These are phyloP conservation scores for Himalopsyche phryganea DNA, from an alignment of 1,140 invertebrate species.

Conservation along the genomic window DNA sequence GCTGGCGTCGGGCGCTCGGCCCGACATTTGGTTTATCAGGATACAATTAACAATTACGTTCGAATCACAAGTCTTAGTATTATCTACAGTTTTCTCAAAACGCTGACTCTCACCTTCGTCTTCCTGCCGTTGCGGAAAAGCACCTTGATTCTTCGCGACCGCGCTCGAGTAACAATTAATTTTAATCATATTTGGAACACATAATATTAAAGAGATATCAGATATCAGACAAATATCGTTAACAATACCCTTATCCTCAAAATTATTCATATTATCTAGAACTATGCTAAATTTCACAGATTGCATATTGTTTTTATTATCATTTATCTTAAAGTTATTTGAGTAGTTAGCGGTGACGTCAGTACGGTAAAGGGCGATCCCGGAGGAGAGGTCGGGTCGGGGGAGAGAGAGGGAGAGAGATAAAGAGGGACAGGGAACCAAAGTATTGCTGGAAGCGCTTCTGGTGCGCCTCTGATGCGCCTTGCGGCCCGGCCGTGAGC, in stretches of 20 bases:
- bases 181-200: constrained; percentile 56
- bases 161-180: constrained; percentile 53
- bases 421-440: constrained; percentile 15
- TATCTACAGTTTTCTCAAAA: constrained; percentile 55
- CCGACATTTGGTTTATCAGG: constrained; percentile 58
- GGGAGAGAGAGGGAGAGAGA: constrained; percentile 17
- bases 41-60: constrained; percentile 54
- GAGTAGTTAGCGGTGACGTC: constrained; percentile 53
- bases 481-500: constrained; percentile 48
- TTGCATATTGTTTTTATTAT: constrained; percentile 62
- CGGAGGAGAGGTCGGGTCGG: constrained; percentile 16
- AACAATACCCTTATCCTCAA: constrained; percentile 52
- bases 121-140: constrained; percentile 52
- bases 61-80: constrained; percentile 53
- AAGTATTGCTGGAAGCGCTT: constrained; percentile 32
- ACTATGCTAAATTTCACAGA: constrained; percentile 60
- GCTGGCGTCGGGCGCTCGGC: constrained; percentile 57
- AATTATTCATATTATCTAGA: constrained; percentile 54
- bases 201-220: constrained; percentile 59
- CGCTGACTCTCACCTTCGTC: constrained; percentile 51
- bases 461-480: constrained; percentile 44
- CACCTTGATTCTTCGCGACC: constrained; percentile 55
- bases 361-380: constrained; percentile 27
- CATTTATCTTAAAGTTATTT: constrained; percentile 56
- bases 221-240: constrained; percentile 62